These are phyloP conservation scores for Tipula vernalis DNA, from an alignment of 2,888 invertebrate genomes.

Conservation along the genomic window DNA sequence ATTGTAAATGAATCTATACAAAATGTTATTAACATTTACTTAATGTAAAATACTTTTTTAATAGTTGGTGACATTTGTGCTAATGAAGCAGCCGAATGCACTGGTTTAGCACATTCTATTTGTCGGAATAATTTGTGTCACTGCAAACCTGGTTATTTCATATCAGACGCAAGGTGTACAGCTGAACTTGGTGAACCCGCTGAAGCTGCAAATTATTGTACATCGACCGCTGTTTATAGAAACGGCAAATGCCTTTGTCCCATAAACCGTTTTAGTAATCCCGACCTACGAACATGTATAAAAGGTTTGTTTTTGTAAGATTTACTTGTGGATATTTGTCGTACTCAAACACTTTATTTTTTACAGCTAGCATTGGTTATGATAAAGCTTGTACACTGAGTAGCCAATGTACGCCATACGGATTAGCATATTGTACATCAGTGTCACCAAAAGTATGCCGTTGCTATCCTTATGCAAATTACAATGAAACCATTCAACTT, in stretches of 20 bases:
- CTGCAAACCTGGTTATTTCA: constrained; percentile 30
- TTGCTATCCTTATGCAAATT: constrained; percentile 30
- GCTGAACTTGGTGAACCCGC: constrained; percentile 35
- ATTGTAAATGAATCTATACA: not conserved
- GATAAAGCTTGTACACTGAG: constrained; percentile 29
- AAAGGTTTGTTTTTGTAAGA: constrained; percentile 26
- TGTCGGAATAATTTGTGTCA: constrained; percentile 29
- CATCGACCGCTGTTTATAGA: constrained; percentile 20
- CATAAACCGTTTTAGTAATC: constrained; percentile 29
- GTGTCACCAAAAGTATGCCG: constrained; percentile 28
- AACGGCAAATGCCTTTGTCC: constrained; percentile 30
- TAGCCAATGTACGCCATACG: constrained; percentile 34
- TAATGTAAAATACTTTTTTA: not conserved
- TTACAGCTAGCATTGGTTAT: constrained; percentile 24
- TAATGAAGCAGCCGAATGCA: constrained; percentile 21
- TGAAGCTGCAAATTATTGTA: constrained; percentile 27
- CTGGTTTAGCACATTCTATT: constrained; percentile 28
- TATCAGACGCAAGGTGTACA: constrained; percentile 27
- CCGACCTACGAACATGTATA: constrained; percentile 28
- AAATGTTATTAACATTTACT: not conserved
- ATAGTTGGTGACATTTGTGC: constrained; percentile 16
- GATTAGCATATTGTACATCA: constrained; percentile 24
- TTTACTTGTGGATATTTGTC: not conserved
- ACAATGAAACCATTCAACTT: constrained; percentile 27
- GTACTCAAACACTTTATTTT: not conserved